Base-by-base conservation (phyloP, 2,113 vertebrate genomes). In the Crotalus helleri region DNA sequence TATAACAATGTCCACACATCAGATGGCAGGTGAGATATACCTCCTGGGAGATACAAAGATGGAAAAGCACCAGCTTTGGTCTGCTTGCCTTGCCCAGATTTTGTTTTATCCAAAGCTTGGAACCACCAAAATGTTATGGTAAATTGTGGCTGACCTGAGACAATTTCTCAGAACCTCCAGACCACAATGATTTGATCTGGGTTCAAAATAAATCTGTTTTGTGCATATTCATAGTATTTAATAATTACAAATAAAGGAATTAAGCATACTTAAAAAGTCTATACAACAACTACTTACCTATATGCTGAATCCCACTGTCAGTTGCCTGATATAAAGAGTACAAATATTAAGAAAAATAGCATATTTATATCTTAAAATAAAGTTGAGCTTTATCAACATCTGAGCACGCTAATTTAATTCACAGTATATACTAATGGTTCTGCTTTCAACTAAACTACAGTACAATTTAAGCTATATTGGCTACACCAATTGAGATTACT, bases 311-410 rank as follows among this genome's bases (percentile, higher is more conserved):
- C 98, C 98, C 98, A 90, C 94, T 98, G 57, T 98, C 97, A 85
- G 97, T 97, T 53, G 97, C 94, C 57, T 98, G 96, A 96, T 98
- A 98, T 95, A 99, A 95, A 46, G 98, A 98, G 99, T 99, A 92
- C 87, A 94, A 94, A 57, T 1, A 97, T 98, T 97, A 99, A 98
- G 97, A 97, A 97, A 97, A 89, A 4, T 19, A 23, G 94, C 33
- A 17, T 3, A 17, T 0, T 26, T 21, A 26, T 87, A 23, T 39
- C 49, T 39, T 51, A 91, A 51, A 53, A 87, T 51, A 39, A 58
- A 58, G 53, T 24, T 55, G 53, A 88, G n/a, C 24, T 57, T 88
- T 55, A 55, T 29, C 29, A 33, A 33, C 53, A 55, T 19, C 11
- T 55, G 26, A 39, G n/a, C 39, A 57, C 33, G 6, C 53, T 23